Percentiles rank a stretch among this genome's conserved stretches.
Conservation (phyloP, 2,797 vertebrate species). For the Rhabdomys pumilio region DNA sequence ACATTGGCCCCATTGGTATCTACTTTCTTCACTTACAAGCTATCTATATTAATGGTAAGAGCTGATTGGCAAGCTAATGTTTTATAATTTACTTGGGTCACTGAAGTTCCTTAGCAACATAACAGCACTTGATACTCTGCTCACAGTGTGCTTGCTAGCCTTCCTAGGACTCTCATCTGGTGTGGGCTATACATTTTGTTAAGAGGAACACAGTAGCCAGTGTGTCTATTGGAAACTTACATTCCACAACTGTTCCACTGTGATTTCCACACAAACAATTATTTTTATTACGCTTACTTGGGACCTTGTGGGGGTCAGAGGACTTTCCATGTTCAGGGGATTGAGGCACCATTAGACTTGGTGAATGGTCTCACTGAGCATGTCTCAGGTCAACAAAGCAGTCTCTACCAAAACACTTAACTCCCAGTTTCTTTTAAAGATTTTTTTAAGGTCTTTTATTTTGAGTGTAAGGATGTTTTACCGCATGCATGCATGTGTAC, state of each 20-base stretch:
- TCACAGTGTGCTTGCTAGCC: not conserved
- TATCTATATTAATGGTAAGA: not conserved
- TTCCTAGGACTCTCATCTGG: not conserved
- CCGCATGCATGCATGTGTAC: too few species aligned
- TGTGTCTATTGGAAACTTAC: not conserved
- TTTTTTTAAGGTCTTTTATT: not conserved
- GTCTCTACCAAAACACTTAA: not conserved
- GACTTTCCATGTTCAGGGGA: too few species aligned
- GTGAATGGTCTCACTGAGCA: not conserved
- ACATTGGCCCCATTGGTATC: not conserved
- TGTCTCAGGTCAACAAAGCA: not conserved
- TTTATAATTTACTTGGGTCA: conserved; percentile 19
- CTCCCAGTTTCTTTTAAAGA: not conserved
- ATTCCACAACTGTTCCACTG: not conserved
- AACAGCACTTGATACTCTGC: not conserved
- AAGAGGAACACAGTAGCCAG: not conserved
- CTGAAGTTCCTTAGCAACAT: not conserved
- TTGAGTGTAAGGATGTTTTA: not conserved
- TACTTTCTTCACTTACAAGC: conserved; percentile 25
- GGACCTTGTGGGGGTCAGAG: not conserved
- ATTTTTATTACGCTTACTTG: not conserved
- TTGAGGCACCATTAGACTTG: not conserved
- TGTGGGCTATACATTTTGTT: not conserved
- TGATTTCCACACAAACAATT: not conserved
- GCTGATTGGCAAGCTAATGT: conserved; percentile 9